These are phyloP conservation scores for Aptenodytes patagonicus DNA, from an alignment of 2,113 vertebrate species.

Conservation along the genomic window DNA sequence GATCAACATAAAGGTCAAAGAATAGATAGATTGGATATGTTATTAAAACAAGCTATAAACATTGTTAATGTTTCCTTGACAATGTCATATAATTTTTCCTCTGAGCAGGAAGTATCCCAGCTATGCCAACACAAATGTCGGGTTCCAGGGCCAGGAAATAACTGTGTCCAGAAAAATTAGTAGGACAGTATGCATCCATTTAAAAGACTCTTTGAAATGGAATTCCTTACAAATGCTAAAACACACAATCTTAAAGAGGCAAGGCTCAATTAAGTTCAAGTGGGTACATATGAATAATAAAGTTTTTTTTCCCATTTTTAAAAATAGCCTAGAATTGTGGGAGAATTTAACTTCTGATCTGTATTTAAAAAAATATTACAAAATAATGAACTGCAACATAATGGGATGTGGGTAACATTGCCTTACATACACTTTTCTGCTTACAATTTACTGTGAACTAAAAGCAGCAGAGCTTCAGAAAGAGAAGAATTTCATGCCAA, in stretches of 20 bases:
- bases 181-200: background rate
- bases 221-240: background rate
- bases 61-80: conserved; percentile 41
- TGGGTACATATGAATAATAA: background rate
- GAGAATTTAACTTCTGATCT: background rate
- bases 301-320: background rate
- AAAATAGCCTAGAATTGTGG: background rate
- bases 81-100: conserved; percentile 5
- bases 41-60: conserved; percentile 37
- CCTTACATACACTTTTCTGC: background rate
- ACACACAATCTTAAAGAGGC: background rate
- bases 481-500: background rate
- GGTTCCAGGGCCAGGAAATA: background rate
- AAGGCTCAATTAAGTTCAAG: background rate
- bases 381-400: background rate
- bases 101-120: background rate
- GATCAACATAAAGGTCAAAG: conserved; percentile 12
- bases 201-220: background rate
- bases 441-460: background rate
- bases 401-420: background rate
- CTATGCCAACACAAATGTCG: background rate
- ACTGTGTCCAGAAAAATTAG: background rate
- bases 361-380: background rate
- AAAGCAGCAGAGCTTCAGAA: background rate
- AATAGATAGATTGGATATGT: background rate